Percentiles rank a stretch among this genome's conserved stretches.
Evolutionary conservation across 2,888 invertebrate genomes (phyloP).

Genomic region (Macaria liturata): DNA sequence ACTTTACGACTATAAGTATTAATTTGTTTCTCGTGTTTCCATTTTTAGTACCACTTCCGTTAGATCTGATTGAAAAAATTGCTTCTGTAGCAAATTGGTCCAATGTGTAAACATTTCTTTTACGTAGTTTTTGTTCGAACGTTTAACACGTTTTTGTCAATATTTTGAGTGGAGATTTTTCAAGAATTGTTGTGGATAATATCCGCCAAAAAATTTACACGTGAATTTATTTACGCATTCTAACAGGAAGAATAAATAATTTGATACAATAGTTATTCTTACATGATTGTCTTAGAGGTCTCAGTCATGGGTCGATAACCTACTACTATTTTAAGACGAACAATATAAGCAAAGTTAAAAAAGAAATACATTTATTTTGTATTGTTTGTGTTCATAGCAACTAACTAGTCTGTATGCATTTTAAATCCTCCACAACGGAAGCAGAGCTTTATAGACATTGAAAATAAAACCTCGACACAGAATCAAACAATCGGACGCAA

Average conservation of each 20-base stretch:
- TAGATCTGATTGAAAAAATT: conserved; percentile 41
- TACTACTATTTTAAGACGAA: neutral
- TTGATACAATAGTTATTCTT: neutral
- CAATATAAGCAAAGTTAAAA: neutral
- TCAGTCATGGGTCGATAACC: neutral
- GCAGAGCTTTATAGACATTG: conserved; percentile 48
- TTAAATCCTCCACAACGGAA: conserved; percentile 5
- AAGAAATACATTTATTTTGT: neutral
- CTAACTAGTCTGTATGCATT: neutral
- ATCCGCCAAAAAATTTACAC: neutral
- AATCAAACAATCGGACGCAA: conserved; percentile 69
- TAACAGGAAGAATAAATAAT: too few relatives aligned
- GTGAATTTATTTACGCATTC: neutral
- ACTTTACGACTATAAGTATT: conserved; percentile 42
- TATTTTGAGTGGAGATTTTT: conserved; percentile 33
- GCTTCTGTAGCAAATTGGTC: conserved; percentile 37
- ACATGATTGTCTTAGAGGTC: neutral
- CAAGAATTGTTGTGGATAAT: conserved; percentile 5
- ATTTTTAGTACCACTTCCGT: conserved; percentile 70
- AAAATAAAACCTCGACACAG: conserved; percentile 56
- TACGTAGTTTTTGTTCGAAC: conserved; percentile 9
- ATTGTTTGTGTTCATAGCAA: neutral
- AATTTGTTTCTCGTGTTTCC: conserved; percentile 79
- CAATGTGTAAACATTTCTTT: conserved; percentile 37
- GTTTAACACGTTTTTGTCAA: conserved; percentile 33